A percentile compares a stretch with the other conserved stretches of the same genome.
Conservation (phyloP, 2,113 vertebrate species). For the Scomber scombrus region DNA sequence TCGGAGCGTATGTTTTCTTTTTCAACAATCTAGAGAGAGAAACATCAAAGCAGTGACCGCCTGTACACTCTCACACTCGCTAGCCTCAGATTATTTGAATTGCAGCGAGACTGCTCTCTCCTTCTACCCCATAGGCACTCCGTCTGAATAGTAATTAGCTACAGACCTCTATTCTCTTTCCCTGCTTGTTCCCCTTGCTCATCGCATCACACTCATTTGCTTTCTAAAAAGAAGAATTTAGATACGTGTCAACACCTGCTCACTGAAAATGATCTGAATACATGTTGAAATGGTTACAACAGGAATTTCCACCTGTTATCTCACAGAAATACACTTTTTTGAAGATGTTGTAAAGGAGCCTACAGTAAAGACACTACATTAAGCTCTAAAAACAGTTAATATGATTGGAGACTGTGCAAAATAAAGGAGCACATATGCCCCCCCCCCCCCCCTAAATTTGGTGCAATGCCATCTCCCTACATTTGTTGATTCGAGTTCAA, state of each 20-base stretch:
- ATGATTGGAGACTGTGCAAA: neutral
- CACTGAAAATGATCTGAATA: conserved; percentile 17
- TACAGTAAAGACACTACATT: neutral
- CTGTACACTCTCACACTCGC: conserved; percentile 31
- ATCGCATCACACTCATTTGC: conserved; percentile 28
- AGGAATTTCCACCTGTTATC: conserved; percentile 20
- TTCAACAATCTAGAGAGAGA: conserved; percentile 9
- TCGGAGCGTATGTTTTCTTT: neutral
- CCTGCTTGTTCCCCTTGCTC: conserved; percentile 24
- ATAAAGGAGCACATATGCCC: conserved; percentile 19
- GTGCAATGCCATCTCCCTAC: conserved; percentile 10
- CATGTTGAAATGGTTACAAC: neutral
- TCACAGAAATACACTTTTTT: conserved; percentile 21
- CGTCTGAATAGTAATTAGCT: conserved; percentile 76
- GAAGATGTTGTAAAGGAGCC: neutral
- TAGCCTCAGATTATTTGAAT: conserved; percentile 63
- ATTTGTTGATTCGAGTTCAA: conserved; percentile 32
- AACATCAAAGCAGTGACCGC: conserved; percentile 48
- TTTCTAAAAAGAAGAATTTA: conserved; percentile 28
- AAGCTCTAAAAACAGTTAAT: neutral
- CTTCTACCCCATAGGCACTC: conserved; percentile 62
- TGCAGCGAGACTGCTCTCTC: conserved; percentile 46
- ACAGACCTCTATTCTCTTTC: conserved; percentile 52
- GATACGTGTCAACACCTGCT: conserved; percentile 47
- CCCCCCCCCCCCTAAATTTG: conserved; percentile 14